phyloP scores from a whole-genome alignment of 2,888 invertebrate genomes.

The Pasiphila rectangulata region DNA sequence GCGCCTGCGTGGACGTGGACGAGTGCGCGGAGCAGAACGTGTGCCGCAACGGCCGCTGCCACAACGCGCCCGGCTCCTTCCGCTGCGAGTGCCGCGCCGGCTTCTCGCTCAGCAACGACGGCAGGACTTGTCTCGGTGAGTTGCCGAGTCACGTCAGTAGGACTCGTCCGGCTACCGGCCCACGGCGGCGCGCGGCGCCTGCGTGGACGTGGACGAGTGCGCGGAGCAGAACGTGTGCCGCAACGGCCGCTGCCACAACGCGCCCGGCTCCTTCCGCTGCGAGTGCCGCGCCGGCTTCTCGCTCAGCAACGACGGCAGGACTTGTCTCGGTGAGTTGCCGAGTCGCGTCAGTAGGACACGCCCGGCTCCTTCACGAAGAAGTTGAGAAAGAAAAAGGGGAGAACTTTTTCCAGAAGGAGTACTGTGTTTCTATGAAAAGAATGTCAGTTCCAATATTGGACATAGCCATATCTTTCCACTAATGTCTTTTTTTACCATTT shows the following conservation, averaged over 20 bases:
- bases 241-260: constrained; percentile 89
- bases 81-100: constrained; percentile 90
- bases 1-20: constrained; percentile 74
- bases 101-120: constrained; percentile 89
- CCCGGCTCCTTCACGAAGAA: no score
- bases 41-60: constrained; percentile 89
- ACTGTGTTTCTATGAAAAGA: no score
- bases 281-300: constrained; percentile 89
- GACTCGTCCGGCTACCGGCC: constrained; percentile 87
- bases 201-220: constrained; percentile 81
- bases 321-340: constrained; percentile 86
- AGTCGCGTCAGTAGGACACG: no score
- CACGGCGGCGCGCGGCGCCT: constrained; percentile 73
- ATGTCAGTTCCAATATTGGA: no score
- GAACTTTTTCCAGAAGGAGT: no score
- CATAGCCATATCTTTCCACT: no score
- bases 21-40: constrained; percentile 87
- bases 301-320: constrained; percentile 88
- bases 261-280: constrained; percentile 90
- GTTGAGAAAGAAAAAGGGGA: no score
- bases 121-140: constrained; percentile 87
- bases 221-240: constrained; percentile 88
- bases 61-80: constrained; percentile 89
- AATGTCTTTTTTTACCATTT: no score
- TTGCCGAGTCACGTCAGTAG: no score